phyloP scores from a whole-genome alignment of 2,888 invertebrate genomes.

The Malacosoma neustria region DNA sequence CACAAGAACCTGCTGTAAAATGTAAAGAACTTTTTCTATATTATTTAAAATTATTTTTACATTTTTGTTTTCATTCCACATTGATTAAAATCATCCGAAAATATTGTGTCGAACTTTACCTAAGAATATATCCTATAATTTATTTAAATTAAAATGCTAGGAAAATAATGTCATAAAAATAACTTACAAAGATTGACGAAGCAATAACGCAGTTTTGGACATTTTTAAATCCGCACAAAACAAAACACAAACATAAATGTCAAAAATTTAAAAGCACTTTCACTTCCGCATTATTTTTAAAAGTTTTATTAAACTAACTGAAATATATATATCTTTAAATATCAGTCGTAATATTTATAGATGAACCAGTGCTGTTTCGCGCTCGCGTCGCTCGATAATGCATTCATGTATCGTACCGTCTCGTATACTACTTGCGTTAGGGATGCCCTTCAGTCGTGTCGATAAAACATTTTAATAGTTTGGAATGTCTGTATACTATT shows the following conservation, averaged over 20 bases:
- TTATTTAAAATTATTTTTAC: too few relatives aligned
- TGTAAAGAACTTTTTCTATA: too few relatives aligned
- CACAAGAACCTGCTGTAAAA: too few relatives aligned
- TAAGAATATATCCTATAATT: slow-evolving; percentile 2
- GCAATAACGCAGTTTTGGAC: slow-evolving; percentile 31
- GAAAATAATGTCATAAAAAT: slow-evolving; percentile 6
- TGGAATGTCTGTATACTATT: too few relatives aligned
- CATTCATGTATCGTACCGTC: slow-evolving; percentile 30
- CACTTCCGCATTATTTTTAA: not conserved
- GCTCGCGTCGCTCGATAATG: slow-evolving; percentile 34
- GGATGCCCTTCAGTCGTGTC: slow-evolving; percentile 19
- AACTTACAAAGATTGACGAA: slow-evolving; percentile 43
- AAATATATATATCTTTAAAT: slow-evolving; percentile 6
- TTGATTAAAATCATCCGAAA: too few relatives aligned
- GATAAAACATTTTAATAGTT: slow-evolving; percentile 7
- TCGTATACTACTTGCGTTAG: slow-evolving; percentile 27
- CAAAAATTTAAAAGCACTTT: not conserved
- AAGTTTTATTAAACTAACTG: slow-evolving; percentile 2
- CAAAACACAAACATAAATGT: not conserved
- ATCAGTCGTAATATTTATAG: slow-evolving; percentile 8
- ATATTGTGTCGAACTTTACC: too few relatives aligned
- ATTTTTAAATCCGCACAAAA: slow-evolving; percentile 15
- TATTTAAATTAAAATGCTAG: slow-evolving; percentile 1
- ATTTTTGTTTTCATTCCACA: too few relatives aligned
- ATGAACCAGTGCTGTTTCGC: slow-evolving; percentile 17